These are phyloP conservation scores for Sminthurides aquaticus DNA, from an alignment of 2,888 invertebrate genomes.

Conservation along the genomic window DNA sequence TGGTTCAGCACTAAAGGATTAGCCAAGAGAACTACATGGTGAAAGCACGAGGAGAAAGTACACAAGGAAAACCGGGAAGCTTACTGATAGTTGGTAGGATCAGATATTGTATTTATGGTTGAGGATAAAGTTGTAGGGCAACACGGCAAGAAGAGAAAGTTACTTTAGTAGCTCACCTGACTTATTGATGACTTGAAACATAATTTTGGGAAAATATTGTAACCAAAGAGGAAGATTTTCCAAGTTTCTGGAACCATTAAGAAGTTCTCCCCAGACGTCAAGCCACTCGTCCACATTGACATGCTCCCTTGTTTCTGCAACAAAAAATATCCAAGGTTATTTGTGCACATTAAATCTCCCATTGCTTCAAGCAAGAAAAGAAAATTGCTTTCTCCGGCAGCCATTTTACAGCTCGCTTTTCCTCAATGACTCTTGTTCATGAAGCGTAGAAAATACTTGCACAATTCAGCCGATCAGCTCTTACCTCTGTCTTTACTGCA, in stretches of 20 bases:
- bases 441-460: too few relatives aligned
- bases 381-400: not conserved
- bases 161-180: conserved; percentile 52
- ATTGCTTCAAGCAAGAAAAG: not conserved
- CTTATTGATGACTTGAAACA: conserved; percentile 63
- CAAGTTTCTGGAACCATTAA: conserved; percentile 52
- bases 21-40: too few relatives aligned
- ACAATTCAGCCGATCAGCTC: too few relatives aligned
- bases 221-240: conserved; percentile 64
- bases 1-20: too few relatives aligned
- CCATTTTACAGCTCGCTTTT: not conserved
- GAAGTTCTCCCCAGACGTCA: conserved; percentile 59
- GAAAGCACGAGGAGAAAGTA: too few relatives aligned
- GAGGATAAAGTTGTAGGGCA: too few relatives aligned
- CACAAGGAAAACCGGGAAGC: too few relatives aligned
- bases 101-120: too few relatives aligned
- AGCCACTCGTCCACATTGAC: conserved; percentile 60
- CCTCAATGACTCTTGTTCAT: too few relatives aligned
- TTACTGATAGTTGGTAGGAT: too few relatives aligned
- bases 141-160: not conserved
- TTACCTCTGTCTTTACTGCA: conserved; percentile 39
- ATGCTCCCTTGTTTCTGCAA: conserved; percentile 39
- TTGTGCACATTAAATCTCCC: not conserved
- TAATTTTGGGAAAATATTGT: conserved; percentile 63
- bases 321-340: not conserved